Evolutionary conservation across 1,140 invertebrate species (phyloP), one percentile per base, ranked within the genome.

Genomic region (Drosophila lacteicornis): DNA sequence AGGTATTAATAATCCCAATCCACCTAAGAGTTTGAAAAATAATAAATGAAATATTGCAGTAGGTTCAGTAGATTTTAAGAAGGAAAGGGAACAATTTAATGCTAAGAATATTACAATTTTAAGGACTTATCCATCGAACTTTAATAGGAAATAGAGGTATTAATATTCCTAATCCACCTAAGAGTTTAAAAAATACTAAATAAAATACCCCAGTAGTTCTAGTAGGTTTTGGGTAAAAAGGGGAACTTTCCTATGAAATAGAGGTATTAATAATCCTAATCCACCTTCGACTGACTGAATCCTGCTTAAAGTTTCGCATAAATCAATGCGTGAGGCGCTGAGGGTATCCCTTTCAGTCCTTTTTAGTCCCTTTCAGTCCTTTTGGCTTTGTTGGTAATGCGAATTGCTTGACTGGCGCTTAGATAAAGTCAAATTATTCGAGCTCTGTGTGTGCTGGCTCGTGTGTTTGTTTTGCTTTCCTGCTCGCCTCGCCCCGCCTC

Each of bases 381-480:
- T 33, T 33, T 19, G 33, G 22, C 60, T 55, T 38, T 67, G 19
- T 63, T 27, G 63, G 27, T 46, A 68, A 82, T 75, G 75, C 83
- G 83, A 79, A 79, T 75, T 73, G 75, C 69, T 85, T 78, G 82
- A 59, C 67, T 84, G 63, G 50, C 65, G 65, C 66, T 71, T 74
- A 87, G 83, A 86, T 83, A 86, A 87, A 80, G 83, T 83, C 83
- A 87, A 83, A 87, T 86, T 76, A 80, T 84, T 80, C 68, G 61
- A 56, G 55, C 58, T 67, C 73, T 25, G 19, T 47, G 19, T 47
- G 30, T 75, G 51, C 57, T 43, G 69, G 66, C 27, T 11, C 9
- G 27, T 56, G 50, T 42, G 43, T 43, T 40, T 56, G 51, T 49
- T 49, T 45, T 30, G 17, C 51, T 9, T n/a, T 50, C n/a, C n/a